Percentiles rank a stretch among this genome's conserved stretches.
Conservation (phyloP, 2,888 invertebrate species). For the Ophion ventricosus region DNA sequence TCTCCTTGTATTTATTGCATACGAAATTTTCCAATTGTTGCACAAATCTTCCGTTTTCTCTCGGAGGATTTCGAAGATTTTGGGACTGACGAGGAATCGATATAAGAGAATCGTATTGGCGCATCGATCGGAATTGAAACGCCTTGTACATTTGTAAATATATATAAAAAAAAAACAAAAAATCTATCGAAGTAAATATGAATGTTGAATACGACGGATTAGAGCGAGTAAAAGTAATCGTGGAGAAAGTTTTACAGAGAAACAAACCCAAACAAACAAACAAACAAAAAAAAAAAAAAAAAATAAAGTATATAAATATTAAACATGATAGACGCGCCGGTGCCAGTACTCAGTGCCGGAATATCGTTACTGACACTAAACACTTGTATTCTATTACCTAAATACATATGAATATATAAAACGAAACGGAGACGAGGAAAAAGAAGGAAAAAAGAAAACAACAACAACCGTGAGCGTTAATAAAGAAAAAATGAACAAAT, state of each 20-base stretch:
- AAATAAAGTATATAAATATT: conserved; percentile 44
- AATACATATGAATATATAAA: conserved; percentile 60
- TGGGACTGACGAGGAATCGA: conserved; percentile 22
- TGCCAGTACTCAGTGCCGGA: conserved; percentile 68
- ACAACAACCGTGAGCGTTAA: conserved; percentile 75
- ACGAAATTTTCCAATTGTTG: conserved; percentile 43
- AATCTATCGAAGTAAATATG: conserved; percentile 62
- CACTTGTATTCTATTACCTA: conserved; percentile 63
- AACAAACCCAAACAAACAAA: conserved; percentile 34
- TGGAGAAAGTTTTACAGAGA: conserved; percentile 68
- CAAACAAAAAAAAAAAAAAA: conserved; percentile 11
- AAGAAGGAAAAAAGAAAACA: conserved; percentile 30
- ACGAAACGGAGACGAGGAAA: background rate
- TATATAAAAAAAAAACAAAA: conserved; percentile 42
- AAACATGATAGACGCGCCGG: conserved; percentile 62
- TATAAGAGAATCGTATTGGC: conserved; percentile 32
- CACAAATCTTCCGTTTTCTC: conserved; percentile 44
- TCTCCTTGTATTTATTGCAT: conserved; percentile 24
- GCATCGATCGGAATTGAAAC: conserved; percentile 70
- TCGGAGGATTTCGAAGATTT: conserved; percentile 18
- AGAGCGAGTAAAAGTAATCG: conserved; percentile 62
- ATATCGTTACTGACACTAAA: conserved; percentile 70
- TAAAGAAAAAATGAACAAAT: conserved; percentile 70
- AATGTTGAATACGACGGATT: conserved; percentile 61
- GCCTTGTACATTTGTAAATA: conserved; percentile 77